Conservation (phyloP, 2,113 vertebrate species). For the Dipodomys spectabilis region DNA sequence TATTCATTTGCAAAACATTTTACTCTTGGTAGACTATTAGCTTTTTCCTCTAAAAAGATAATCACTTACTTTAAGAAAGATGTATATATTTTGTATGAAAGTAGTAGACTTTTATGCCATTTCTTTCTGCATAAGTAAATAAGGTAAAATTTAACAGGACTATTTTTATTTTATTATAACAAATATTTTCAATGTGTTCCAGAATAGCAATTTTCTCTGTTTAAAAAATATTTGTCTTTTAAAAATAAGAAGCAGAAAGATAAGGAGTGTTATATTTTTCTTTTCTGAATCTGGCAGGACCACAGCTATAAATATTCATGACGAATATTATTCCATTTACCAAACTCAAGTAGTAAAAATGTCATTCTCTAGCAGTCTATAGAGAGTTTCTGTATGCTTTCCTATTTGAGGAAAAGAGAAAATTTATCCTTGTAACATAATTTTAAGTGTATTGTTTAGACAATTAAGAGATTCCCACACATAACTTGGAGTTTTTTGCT, state of each 20-base stretch:
- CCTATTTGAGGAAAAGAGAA: constrained; percentile 48
- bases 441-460: background rate
- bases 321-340: constrained; percentile 68
- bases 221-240: background rate
- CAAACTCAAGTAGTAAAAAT: background rate
- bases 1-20: background rate
- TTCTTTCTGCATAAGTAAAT: constrained; percentile 36
- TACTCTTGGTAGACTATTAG: background rate
- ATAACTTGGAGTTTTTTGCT: too few relatives aligned
- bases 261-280: constrained; percentile 55
- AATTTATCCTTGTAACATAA: background rate
- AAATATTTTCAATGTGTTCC: constrained; percentile 62
- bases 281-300: constrained; percentile 77
- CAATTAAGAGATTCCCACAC: background rate
- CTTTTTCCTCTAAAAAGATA: background rate
- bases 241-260: background rate
- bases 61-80: background rate
- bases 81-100: background rate
- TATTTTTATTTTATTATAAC: constrained; percentile 11
- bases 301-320: constrained; percentile 75
- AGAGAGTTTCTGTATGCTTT: background rate
- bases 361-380: background rate
- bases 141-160: constrained; percentile 39
- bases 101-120: background rate
- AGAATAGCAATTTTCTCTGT: constrained; percentile 26